phyloP scores from a whole-genome alignment of 1,140 invertebrate genomes.

The Heliconius congener region DNA sequence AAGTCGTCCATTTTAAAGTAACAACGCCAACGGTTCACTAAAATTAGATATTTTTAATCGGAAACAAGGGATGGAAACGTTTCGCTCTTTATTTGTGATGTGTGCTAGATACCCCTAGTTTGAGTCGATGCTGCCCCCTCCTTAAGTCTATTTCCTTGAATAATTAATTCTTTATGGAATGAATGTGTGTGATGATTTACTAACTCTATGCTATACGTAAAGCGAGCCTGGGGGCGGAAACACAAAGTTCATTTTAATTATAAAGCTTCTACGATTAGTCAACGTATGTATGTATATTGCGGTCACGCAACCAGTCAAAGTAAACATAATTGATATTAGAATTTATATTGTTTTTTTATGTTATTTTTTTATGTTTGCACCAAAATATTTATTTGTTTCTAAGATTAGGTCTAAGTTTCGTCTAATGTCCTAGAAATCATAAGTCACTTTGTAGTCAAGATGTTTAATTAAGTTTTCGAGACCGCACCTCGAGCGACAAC shows the following conservation, averaged over 20 bases:
- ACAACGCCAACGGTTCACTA: constrained; percentile 29
- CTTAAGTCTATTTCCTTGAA: constrained; percentile 62
- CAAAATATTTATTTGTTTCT: constrained; percentile 76
- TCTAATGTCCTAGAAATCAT: constrained; percentile 75
- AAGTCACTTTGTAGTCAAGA: constrained; percentile 76
- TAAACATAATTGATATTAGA: constrained; percentile 57
- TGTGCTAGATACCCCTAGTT: constrained; percentile 65
- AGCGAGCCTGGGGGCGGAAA: constrained; percentile 48
- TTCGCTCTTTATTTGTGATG: constrained; percentile 54
- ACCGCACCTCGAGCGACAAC: constrained; percentile 59
- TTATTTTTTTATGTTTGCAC: constrained; percentile 74
- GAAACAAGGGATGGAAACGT: constrained; percentile 19
- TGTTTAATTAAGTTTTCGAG: constrained; percentile 76
- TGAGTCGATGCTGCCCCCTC: constrained; percentile 47
- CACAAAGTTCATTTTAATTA: constrained; percentile 55
- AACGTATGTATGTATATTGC: constrained; percentile 48
- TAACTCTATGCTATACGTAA: constrained; percentile 40
- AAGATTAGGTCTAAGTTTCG: constrained; percentile 75
- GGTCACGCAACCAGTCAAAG: constrained; percentile 67
- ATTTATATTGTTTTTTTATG: constrained; percentile 61
- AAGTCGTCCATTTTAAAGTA: constrained; percentile 8
- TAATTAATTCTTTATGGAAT: constrained; percentile 76
- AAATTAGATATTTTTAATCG: constrained; percentile 5
- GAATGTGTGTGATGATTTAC: constrained; percentile 61
- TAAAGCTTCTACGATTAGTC: constrained; percentile 78